Evolutionary conservation across 2,113 vertebrate genomes (phyloP).

Genomic region (Phycodurus eques): DNA sequence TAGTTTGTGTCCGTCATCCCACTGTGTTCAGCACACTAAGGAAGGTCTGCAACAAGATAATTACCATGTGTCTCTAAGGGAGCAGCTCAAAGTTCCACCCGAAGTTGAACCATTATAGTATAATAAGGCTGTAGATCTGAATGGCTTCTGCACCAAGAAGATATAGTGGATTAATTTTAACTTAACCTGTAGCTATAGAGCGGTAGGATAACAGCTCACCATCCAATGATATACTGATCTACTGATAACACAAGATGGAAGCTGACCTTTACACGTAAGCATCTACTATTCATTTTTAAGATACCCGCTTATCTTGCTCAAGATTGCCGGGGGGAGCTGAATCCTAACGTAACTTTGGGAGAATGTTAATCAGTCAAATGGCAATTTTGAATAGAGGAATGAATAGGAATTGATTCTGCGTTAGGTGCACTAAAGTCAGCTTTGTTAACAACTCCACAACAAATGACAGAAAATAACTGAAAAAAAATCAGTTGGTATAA

Average conservation of each 20-base stretch:
- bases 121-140: background rate
- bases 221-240: background rate
- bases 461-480: background rate
- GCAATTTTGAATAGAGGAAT: background rate
- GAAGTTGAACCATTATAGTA: slow-evolving; percentile 12
- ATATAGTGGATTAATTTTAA: slow-evolving; percentile 1
- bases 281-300: background rate
- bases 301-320: no score
- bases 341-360: background rate
- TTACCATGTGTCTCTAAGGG: slow-evolving; percentile 45
- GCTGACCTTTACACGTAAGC: background rate
- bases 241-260: background rate
- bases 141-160: background rate
- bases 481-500: background rate
- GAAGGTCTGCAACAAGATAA: slow-evolving; percentile 63
- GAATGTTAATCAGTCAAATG: background rate
- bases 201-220: background rate
- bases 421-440: background rate
- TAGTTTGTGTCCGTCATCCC: slow-evolving; percentile 56
- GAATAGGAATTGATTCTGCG: background rate
- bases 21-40: slow-evolving; percentile 56
- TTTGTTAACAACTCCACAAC: background rate
- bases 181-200: background rate
- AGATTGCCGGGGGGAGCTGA: background rate
- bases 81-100: slow-evolving; percentile 20